Base-by-base conservation (phyloP, 2,113 vertebrate genomes). In the Loxodonta africana region DNA sequence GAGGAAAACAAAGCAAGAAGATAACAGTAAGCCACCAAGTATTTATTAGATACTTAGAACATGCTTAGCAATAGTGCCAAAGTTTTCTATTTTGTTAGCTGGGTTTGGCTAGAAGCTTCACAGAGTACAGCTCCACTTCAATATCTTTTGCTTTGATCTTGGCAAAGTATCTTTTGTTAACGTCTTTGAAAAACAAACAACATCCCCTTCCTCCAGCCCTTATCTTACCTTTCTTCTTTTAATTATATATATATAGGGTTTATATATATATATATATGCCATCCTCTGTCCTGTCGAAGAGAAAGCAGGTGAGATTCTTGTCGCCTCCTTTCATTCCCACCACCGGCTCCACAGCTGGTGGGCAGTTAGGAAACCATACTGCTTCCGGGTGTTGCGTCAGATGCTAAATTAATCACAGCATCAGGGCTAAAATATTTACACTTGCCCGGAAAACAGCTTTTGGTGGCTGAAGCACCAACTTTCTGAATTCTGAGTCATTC, bases 401-500 rank as follows among this genome's bases (percentile, higher is more conserved):
- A 87, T 48, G 60, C 71, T 90, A 88, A 17, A 44, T 96, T 93
- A 90, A 95, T 95, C 69, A 62, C 53, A 74, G 2, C 80, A 46
- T 71, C 80, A 84, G 30, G 46, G 90, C 96, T 97, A 65, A 97
- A 95, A 65, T 83, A 90, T 95, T 96, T 96, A 69, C 37, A 63
- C 95, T 17, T 95, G 6, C 77, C 60, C 33, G 21, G 96, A 97
- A 97, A 95, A 77, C 10, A 78, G 46, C 87, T 85, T 94, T 96
- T 90, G 93, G 86, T 84, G 67, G 83, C 83, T 67, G 78, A 96
- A 96, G 83, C 33, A 4, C 93, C 91, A 77, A 71, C 90, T 57
- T 95, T 51, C 60, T 5, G 3, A 51, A 78, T 48, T 83, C 80
- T 96, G 97, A 97, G 89, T 98, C 97, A 97, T 94, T 83, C 91